Conservation (phyloP, 2,888 invertebrate genomes). For the Agonopterix heracliana region DNA sequence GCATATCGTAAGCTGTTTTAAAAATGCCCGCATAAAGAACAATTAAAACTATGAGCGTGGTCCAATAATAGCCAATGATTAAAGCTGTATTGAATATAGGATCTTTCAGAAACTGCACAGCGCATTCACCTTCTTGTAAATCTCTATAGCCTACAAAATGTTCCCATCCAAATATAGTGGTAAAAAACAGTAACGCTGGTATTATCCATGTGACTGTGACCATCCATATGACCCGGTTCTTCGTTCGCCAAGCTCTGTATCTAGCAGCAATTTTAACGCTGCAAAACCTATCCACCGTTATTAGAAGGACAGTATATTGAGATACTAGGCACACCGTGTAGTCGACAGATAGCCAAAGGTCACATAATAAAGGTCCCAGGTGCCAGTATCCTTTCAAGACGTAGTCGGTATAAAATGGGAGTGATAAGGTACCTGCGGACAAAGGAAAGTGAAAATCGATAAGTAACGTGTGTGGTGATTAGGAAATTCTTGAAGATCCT, state of each 20-base stretch:
- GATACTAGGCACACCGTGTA: slow-evolving; percentile 99
- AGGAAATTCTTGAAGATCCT: no score
- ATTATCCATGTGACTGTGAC: slow-evolving; percentile 98
- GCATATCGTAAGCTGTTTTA: slow-evolving; percentile 97
- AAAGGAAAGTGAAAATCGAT: slow-evolving; percentile 19
- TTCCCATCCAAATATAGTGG: slow-evolving; percentile 99
- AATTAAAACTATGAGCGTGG: slow-evolving; percentile 95
- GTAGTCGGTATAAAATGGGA: slow-evolving; percentile 99
- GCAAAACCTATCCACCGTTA: slow-evolving; percentile 98
- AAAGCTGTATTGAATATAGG: slow-evolving; percentile 97
- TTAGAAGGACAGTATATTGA: slow-evolving; percentile 98
- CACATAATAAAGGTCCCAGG: slow-evolving; percentile 95
- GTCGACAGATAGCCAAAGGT: slow-evolving; percentile 98
- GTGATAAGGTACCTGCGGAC: slow-evolving; percentile 91
- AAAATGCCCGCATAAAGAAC: slow-evolving; percentile 98
- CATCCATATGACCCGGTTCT: slow-evolving; percentile 95
- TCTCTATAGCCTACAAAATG: slow-evolving; percentile 96
- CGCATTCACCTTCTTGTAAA: slow-evolving; percentile 90
- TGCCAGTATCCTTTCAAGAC: slow-evolving; percentile 98
- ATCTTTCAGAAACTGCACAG: slow-evolving; percentile 98
- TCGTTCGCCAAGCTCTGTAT: slow-evolving; percentile 97
- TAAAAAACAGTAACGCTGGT: slow-evolving; percentile 96
- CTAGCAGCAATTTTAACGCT: slow-evolving; percentile 98
- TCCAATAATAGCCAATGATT: slow-evolving; percentile 98
- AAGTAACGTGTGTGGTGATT: no score